Conservation (phyloP, 2,888 invertebrate species). For the Fragum sueziense region DNA sequence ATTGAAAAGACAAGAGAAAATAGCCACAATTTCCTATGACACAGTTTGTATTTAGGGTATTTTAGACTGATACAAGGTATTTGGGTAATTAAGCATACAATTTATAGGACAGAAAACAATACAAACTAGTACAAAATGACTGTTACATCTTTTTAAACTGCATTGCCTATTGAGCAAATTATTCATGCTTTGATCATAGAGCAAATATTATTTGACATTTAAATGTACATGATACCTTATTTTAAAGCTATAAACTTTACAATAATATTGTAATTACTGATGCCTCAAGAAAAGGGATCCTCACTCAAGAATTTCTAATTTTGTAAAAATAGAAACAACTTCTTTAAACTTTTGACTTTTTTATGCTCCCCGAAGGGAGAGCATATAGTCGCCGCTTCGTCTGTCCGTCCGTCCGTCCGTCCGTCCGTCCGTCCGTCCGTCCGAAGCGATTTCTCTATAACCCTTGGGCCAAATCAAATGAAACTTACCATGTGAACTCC, state of each 20-base stretch:
- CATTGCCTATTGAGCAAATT: slow-evolving; percentile 7
- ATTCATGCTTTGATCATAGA: background rate
- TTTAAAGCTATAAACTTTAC: background rate
- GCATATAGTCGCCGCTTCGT: no score
- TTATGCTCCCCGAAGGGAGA: no score
- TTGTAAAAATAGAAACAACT: no score
- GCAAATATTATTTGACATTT: background rate
- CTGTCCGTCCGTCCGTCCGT: no score
- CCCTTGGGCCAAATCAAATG: no score
- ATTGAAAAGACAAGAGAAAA: no score
- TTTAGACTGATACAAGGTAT: background rate
- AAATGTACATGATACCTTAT: background rate
- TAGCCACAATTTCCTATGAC: background rate
- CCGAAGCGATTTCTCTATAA: no score
- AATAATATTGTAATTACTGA: background rate
- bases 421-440: no score
- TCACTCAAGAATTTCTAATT: no score
- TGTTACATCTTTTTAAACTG: slow-evolving; percentile 20
- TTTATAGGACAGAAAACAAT: slow-evolving; percentile 9
- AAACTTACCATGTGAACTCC: no score
- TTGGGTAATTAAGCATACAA: slow-evolving; percentile 11
- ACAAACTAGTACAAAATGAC: background rate
- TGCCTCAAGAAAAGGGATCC: no score
- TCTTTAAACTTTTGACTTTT: no score
- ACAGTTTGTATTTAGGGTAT: background rate